phyloP scores from a whole-genome alignment of 2,113 vertebrate genomes.

The Leucosticte australis region DNA sequence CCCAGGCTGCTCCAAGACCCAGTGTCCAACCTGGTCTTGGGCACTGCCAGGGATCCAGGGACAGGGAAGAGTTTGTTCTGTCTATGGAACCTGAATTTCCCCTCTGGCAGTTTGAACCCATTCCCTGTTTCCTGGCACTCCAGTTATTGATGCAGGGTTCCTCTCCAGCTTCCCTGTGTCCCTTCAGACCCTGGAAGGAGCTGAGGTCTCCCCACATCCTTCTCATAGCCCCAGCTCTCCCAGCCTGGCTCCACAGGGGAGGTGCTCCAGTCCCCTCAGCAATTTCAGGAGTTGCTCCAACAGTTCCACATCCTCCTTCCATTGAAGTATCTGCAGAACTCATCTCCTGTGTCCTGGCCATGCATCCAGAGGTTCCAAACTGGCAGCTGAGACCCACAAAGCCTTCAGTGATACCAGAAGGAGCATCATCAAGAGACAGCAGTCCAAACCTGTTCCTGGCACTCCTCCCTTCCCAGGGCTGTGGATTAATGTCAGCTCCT shows the following conservation, averaged over 20 bases:
- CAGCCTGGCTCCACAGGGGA: background rate
- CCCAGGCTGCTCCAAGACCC: background rate
- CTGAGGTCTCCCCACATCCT: background rate
- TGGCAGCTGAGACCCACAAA: background rate
- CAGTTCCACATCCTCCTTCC: accelerated
- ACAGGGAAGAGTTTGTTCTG: background rate
- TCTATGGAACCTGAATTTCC: too few species aligned
- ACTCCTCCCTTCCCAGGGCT: background rate
- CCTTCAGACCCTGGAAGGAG: background rate
- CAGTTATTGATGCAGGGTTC: background rate
- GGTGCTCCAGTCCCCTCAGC: background rate
- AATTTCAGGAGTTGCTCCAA: background rate
- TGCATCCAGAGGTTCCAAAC: background rate
- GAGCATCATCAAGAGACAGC: background rate
- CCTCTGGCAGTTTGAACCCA: accelerated
- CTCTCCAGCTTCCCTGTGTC: background rate
- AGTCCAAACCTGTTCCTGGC: background rate
- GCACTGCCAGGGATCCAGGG: background rate
- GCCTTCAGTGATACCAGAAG: background rate
- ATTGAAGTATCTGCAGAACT: accelerated
- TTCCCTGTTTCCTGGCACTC: accelerated
- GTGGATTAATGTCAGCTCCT: background rate
- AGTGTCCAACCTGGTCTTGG: background rate
- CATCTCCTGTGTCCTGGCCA: background rate
- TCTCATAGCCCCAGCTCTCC: background rate